Percentiles rank a stretch among this genome's conserved stretches.
Evolutionary conservation across 1,140 invertebrate species (phyloP).

Genomic region (Polypedilum pembai): DNA sequence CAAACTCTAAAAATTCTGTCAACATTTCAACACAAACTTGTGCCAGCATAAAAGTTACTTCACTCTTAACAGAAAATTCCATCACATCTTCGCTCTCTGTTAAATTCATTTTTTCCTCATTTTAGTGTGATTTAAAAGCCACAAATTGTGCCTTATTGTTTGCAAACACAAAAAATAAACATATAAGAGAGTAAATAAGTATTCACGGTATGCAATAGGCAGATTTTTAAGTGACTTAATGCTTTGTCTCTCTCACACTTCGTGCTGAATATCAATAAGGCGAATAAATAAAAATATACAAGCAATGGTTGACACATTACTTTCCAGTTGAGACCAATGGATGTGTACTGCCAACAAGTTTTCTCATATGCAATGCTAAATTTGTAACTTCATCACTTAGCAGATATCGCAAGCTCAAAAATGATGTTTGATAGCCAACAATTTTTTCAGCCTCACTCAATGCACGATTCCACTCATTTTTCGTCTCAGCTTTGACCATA

Average conservation of each 20-base stretch:
- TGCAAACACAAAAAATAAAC: constrained; percentile 2
- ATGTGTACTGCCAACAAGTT: constrained; percentile 89
- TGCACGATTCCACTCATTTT: constrained; percentile 80
- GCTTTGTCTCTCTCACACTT: constrained; percentile 10
- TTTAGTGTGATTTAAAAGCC: not conserved
- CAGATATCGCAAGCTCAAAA: constrained; percentile 80
- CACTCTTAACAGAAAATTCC: not conserved
- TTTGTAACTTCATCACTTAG: constrained; percentile 91
- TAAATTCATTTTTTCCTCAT: not conserved
- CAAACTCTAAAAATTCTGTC: too few relatives aligned
- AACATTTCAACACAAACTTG: not conserved
- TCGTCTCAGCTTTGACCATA: constrained; percentile 40
- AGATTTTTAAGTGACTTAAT: constrained; percentile 2
- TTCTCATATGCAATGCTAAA: constrained; percentile 81
- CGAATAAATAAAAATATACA: not conserved
- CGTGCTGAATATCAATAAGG: not conserved
- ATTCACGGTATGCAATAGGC: not conserved
- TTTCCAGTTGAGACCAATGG: constrained; percentile 88
- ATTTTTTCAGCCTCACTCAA: constrained; percentile 92
- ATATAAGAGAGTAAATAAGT: not conserved
- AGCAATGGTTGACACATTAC: constrained; percentile 50
- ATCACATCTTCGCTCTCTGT: not conserved
- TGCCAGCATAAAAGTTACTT: not conserved
- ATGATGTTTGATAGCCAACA: constrained; percentile 92
- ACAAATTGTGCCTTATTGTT: not conserved